phyloP scores from a whole-genome alignment of 2,888 invertebrate genomes.

The Dugesia japonica region DNA sequence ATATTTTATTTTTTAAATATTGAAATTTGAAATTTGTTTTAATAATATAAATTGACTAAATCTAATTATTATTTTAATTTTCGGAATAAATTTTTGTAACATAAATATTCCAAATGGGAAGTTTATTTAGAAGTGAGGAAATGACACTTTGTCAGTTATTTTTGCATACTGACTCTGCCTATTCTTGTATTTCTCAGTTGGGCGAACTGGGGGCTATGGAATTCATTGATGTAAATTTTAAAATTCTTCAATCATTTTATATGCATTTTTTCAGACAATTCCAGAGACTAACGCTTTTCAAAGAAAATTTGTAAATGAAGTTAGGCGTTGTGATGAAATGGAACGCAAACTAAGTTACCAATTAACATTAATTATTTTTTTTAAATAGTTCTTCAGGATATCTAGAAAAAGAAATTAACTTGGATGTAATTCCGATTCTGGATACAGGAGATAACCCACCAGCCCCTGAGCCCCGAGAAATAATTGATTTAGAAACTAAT shows the following conservation, averaged over 20 bases:
- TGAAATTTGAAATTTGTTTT: neutral
- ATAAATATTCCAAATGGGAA: constrained; percentile 27
- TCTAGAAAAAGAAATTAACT: constrained; percentile 88
- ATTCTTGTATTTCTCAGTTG: constrained; percentile 76
- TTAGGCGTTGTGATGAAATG: constrained; percentile 94
- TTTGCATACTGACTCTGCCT: constrained; percentile 83
- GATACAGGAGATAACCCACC: constrained; percentile 96
- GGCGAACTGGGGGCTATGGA: constrained; percentile 82
- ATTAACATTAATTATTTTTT: too few species aligned
- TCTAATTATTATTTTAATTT: neutral
- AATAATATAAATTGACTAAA: neutral
- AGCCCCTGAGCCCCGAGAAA: constrained; percentile 92
- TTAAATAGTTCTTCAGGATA: constrained; percentile 55
- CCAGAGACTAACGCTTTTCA: constrained; percentile 93
- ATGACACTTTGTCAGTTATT: constrained; percentile 95
- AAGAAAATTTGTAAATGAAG: constrained; percentile 92
- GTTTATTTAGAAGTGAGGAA: constrained; percentile 81
- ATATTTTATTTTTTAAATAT: too few species aligned
- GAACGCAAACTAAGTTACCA: constrained; percentile 87
- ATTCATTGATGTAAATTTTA: constrained; percentile 70
- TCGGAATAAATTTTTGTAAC: neutral
- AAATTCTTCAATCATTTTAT: neutral
- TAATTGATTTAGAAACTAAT: constrained; percentile 80
- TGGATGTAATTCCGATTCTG: constrained; percentile 88
- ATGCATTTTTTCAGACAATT: constrained; percentile 59